A percentile compares a stretch with the other conserved stretches of the same genome.
Conservation (phyloP, 2,113 vertebrate species). For the Callionymus lyra region DNA sequence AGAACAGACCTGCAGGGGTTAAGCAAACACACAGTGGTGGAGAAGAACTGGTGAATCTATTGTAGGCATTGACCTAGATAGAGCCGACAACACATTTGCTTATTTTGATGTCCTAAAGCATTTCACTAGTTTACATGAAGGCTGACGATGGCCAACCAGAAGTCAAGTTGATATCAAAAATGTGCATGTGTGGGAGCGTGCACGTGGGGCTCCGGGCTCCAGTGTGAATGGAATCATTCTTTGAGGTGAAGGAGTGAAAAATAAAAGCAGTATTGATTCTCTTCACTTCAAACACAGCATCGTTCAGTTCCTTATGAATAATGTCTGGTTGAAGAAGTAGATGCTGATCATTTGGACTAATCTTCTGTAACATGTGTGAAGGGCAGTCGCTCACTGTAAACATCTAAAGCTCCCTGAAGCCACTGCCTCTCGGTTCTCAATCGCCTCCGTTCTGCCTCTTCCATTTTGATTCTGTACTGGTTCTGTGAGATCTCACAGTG, state of each 20-base stretch:
- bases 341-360: too few species aligned
- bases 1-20: conserved; percentile 48
- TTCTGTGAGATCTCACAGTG: conserved; percentile 59
- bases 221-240: conserved; percentile 22
- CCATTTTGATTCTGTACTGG: conserved; percentile 65
- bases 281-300: too few species aligned
- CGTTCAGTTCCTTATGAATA: too few species aligned
- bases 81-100: conserved; percentile 60
- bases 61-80: conserved; percentile 74
- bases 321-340: too few species aligned
- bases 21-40: conserved; percentile 30
- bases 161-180: conserved; percentile 46
- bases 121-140: conserved; percentile 65
- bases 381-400: too few species aligned
- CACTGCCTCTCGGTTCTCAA: conserved; percentile 25
- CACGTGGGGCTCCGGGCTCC: neutral
- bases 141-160: conserved; percentile 57
- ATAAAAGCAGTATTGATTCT: conserved; percentile 1
- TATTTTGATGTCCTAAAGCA: conserved; percentile 66
- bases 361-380: too few species aligned
- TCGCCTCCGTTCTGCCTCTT: conserved; percentile 54
- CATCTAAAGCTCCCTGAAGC: too few species aligned
- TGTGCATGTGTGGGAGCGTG: conserved; percentile 20
- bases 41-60: conserved; percentile 47
- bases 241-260: conserved; percentile 19